These are phyloP conservation scores for Cyclophora punctaria DNA, from an alignment of 2,888 invertebrate genomes.

Conservation along the genomic window DNA sequence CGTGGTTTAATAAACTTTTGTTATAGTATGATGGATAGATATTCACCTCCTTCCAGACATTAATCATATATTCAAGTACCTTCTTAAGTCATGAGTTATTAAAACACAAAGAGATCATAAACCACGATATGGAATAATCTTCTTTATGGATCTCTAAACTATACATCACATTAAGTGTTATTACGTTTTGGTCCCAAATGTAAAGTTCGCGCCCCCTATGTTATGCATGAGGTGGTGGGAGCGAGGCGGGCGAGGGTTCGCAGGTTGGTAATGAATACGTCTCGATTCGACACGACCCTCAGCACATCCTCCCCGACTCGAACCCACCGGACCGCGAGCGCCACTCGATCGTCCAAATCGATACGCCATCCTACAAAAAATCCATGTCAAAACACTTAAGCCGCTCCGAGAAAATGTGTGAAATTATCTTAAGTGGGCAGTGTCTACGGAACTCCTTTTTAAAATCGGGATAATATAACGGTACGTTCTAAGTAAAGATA, in stretches of 20 bases:
- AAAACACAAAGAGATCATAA: too few species aligned
- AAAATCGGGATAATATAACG: constrained; percentile 65
- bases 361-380: constrained; percentile 31
- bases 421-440: constrained; percentile 69
- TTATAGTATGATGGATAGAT: too few species aligned
- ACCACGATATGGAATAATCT: too few species aligned
- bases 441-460: constrained; percentile 56
- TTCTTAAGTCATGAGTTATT: too few species aligned
- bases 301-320: constrained; percentile 43
- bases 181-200: too few species aligned
- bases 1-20: too few species aligned
- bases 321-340: constrained; percentile 33
- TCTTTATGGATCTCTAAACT: too few species aligned
- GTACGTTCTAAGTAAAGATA: constrained; percentile 71
- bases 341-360: constrained; percentile 25
- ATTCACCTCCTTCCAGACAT: too few species aligned
- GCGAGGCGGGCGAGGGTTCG: constrained; percentile 23
- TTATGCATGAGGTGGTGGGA: constrained; percentile 44
- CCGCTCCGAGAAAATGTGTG: constrained; percentile 55
- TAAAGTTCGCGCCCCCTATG: constrained; percentile 19
- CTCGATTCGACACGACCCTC: constrained; percentile 57
- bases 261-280: constrained; percentile 47
- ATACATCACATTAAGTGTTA: too few species aligned
- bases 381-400: constrained; percentile 55
- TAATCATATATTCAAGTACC: too few species aligned